Evolutionary conservation across 1,140 invertebrate species (phyloP).

Genomic region (Holotrichia oblita): DNA sequence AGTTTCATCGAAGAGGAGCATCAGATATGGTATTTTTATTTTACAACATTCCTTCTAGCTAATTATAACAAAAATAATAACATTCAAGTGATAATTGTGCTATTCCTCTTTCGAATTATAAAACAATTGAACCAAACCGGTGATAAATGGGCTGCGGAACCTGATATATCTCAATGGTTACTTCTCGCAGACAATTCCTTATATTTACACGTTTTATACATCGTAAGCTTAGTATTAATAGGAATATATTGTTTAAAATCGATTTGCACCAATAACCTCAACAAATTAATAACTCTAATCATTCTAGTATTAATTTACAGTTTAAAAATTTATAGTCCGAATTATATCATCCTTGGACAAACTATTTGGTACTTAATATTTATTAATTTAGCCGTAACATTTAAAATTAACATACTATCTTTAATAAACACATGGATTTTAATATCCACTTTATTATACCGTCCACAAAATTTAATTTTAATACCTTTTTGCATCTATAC

Average conservation of each 20-base stretch:
- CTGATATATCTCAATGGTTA: conserved; percentile 75
- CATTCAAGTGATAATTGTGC: conserved; percentile 36
- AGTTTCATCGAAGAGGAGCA: conserved; percentile 96
- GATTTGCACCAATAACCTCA: not conserved
- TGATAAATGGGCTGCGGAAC: conserved; percentile 81
- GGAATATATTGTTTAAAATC: conserved; percentile 39
- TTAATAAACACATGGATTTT: conserved; percentile 64
- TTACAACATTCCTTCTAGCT: conserved; percentile 30
- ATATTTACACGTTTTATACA: conserved; percentile 64
- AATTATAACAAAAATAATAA: not conserved
- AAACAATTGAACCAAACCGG: conserved; percentile 85
- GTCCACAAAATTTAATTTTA: conserved; percentile 81
- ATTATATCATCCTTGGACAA: conserved; percentile 49
- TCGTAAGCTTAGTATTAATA: conserved; percentile 63
- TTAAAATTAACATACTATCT: not conserved
- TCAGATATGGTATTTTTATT: conserved; percentile 88
- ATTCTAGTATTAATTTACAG: conserved; percentile 58
- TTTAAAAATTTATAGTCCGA: conserved; percentile 53
- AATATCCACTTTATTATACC: conserved; percentile 72
- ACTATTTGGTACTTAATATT: conserved; percentile 53
- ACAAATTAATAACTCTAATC: not conserved
- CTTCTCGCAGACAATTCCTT: conserved; percentile 64
- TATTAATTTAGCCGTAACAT: conserved; percentile 31
- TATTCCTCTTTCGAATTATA: conserved; percentile 65
- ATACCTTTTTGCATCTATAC: conserved; percentile 70